Evolutionary conservation across 2,797 vertebrate species (phyloP).

Genomic region (Novumbra hubbsi): DNA sequence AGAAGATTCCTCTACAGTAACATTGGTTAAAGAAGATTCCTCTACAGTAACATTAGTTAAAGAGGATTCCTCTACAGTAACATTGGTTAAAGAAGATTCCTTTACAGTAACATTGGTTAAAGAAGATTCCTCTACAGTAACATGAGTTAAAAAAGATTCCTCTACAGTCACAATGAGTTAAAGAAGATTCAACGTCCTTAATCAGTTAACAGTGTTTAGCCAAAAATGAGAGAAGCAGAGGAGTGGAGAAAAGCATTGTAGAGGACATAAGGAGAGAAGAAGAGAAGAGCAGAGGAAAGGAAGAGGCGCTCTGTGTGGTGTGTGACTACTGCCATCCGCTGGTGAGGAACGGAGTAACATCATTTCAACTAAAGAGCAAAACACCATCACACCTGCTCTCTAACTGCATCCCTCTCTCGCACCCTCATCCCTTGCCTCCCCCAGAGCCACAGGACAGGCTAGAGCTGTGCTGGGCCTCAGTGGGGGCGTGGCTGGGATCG

Average conservation of each 20-base stretch:
- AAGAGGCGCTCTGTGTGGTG: conserved; percentile 25
- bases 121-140: too few species aligned
- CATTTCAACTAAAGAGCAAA: background rate
- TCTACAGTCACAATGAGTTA: background rate
- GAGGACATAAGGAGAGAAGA: background rate
- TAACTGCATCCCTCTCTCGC: background rate
- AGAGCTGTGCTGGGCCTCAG: background rate
- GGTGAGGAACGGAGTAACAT: conserved; percentile 21
- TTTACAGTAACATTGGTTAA: too few species aligned
- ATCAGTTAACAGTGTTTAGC: conserved; percentile 22
- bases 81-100: too few species aligned
- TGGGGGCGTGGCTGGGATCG: background rate
- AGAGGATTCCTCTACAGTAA: too few species aligned
- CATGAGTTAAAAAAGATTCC: too few species aligned
- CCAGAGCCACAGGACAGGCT: background rate
- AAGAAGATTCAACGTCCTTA: conserved; percentile 37
- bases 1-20: too few species aligned
- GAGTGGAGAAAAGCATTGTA: background rate
- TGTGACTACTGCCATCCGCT: conserved; percentile 73
- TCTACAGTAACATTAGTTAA: too few species aligned
- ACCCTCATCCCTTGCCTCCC: background rate
- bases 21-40: too few species aligned
- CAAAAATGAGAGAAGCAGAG: conserved; percentile 22
- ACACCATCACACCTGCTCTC: too few species aligned
- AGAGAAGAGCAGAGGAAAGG: conserved; percentile 18